Evolutionary conservation across 2,797 vertebrate species (phyloP), one percentile per base, ranked within the genome.

Genomic region (Anas flavirostris): DNA sequence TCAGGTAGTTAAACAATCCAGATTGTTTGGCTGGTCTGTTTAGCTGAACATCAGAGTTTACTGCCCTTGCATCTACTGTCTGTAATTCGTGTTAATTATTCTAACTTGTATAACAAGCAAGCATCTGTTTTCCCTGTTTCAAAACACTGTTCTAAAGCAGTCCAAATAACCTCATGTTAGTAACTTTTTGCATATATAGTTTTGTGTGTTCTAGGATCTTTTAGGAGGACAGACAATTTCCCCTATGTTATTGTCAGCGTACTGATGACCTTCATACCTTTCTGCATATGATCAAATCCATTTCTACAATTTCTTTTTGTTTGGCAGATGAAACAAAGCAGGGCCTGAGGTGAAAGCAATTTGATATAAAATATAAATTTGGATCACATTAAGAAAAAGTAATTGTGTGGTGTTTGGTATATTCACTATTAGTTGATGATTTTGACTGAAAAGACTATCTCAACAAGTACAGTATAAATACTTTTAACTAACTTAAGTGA

Each of bases 191-290:
- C 16, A 10, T 43, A 7, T 35, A 7, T 39, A 10, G 12, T 44
- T 67, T 44, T 62, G 14, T 90, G 21, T 12, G 3, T 26, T 16
- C 23, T 66, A 4, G 1, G 8, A 8, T 50, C 4, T 5, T 58
- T 53, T 48, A 29, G 53, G 26, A 11, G 58, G 35, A 70, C 18
- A 31, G 29, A 43, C 9, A 3, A 72, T 80, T 72, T 67, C 19
- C 41, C 31, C 39, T 59, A 3, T 1, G 0, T 19, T 52, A 21
- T 15, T 70, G 67, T 63, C 39, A 70, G 23, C 1, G 0, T 63
- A 56, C 43, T 39, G 28, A 12, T 90, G 46, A 12, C 16, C 5
- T 53, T 59, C 18, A 1, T 62, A 26, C 35, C 28, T 82, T 76
- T 13, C 16, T 86, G 12, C 53, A 7, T 63, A 1, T 33, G 22